Conservation (phyloP, 2,113 vertebrate genomes). For the Platanista minor region DNA sequence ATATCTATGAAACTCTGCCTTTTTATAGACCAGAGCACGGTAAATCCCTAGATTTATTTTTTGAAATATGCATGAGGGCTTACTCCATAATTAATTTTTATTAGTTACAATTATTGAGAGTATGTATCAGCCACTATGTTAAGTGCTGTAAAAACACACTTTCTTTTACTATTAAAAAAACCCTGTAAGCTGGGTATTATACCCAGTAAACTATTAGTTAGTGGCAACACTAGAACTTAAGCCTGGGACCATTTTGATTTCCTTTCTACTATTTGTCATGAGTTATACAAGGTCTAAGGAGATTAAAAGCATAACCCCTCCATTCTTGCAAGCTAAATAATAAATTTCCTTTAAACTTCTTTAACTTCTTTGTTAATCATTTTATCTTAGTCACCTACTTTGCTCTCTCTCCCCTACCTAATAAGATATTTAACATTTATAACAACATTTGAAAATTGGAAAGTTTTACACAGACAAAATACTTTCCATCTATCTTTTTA, state of each 20-base stretch:
- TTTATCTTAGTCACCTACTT: neutral
- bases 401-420: neutral
- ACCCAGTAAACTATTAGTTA: neutral
- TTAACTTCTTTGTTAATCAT: neutral
- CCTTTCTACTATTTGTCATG: neutral
- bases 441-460: neutral
- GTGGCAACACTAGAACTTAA: neutral
- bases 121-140: neutral
- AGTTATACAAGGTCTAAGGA: neutral
- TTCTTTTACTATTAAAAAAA: conserved; percentile 30
- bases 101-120: conserved; percentile 22
- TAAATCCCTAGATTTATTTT: conserved; percentile 24
- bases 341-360: neutral
- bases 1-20: neutral
- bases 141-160: neutral
- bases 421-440: neutral
- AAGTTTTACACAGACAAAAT: neutral
- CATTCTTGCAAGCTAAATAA: neutral
- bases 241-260: neutral
- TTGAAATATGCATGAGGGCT: neutral
- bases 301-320: neutral
- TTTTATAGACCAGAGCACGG: conserved; percentile 26
- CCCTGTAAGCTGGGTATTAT: neutral
- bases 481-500: neutral
- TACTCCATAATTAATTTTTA: conserved; percentile 55